Evolutionary conservation across 2,888 invertebrate species (phyloP), one percentile per base, ranked within the genome.

Genomic region (Drosophila kambysellisi): DNA sequence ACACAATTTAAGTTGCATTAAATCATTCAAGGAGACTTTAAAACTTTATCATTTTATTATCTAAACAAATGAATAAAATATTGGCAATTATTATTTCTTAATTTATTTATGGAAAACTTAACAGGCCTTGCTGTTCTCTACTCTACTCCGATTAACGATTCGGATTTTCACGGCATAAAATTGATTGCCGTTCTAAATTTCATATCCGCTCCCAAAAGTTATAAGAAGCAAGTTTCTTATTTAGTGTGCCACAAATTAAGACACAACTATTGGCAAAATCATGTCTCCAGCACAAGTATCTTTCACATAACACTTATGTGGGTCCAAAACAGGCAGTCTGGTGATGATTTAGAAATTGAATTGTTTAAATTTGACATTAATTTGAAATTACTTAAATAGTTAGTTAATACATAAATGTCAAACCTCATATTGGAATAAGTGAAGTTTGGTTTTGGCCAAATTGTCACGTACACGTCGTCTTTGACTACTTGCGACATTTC

Each of bases 391-490:
- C 69, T 79, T 79, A 89, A 89, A 76, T 81, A 61, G 68, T 81
- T 75, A 69, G 66, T 79, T 89, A 79, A 83, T 81, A 50, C 35
- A 65, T 41, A 72, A 67, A 67, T 62, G 59, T 48, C 50, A 54
- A 66, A 56, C 65, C 67, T 79, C 52, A 69, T 54, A 57, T 65
- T 69, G 62, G 54, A 83, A 70, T 81, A 74, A 53, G 70, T 74
- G 48, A 63, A 59, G 32, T 43, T 46, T 48, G 30, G 29, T 20
- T 43, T 78, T 74, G 79, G 68, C 58, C 61, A 76, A 66, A 87
- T 83, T 74, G 89, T 84, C 84, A 84, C 84, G 83, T 84, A 57
- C 64, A 69, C 67, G 56, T 71, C 69, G 72, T 66, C 78, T 64
- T 57, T 56, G 80, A 65, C 71, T 67, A 71, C 62, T 76, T 72